Percentiles rank a stretch among this genome's conserved stretches.
phyloP scores from a whole-genome alignment of 2,888 invertebrate species.

The Aleiodes alternator region DNA sequence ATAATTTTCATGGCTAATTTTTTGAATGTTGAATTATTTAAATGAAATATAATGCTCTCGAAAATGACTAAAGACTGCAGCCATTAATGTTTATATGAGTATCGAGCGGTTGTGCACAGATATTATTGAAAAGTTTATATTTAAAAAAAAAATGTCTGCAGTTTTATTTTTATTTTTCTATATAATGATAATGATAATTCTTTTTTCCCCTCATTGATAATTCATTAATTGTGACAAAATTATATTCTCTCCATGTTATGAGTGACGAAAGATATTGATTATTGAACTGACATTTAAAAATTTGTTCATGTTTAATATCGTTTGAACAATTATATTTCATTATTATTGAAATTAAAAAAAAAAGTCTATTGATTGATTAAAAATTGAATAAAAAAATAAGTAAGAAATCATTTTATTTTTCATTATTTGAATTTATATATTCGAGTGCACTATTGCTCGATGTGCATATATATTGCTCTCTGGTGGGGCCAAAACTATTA shows the following conservation, averaged over 20 bases:
- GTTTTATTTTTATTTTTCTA: conserved; percentile 20
- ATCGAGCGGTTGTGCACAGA: conserved; percentile 61
- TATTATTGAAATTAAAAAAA: background rate
- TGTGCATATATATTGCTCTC: conserved; percentile 64
- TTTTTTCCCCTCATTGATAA: background rate
- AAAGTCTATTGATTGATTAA: conserved; percentile 10
- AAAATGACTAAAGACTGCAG: conserved; percentile 72
- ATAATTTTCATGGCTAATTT: conserved; percentile 31
- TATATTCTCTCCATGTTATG: conserved; percentile 7
- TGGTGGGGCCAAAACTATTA: conserved; percentile 69
- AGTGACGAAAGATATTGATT: background rate
- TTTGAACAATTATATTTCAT: conserved; percentile 9
- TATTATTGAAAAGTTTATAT: conserved; percentile 43
- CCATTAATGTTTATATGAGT: conserved; percentile 65
- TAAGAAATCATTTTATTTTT: background rate
- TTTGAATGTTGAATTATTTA: conserved; percentile 6
- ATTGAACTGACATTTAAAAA: conserved; percentile 6
- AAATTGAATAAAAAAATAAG: background rate
- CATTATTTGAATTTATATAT: conserved; percentile 10
- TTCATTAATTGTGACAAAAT: background rate
- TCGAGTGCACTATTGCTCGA: conserved; percentile 60
- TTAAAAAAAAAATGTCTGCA: conserved; percentile 43
- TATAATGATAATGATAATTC: background rate
- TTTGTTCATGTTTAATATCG: conserved; percentile 10
- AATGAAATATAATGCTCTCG: conserved; percentile 61